These are phyloP conservation scores for Jacana jacana DNA, from an alignment of 2,113 vertebrate species.

Conservation along the genomic window DNA sequence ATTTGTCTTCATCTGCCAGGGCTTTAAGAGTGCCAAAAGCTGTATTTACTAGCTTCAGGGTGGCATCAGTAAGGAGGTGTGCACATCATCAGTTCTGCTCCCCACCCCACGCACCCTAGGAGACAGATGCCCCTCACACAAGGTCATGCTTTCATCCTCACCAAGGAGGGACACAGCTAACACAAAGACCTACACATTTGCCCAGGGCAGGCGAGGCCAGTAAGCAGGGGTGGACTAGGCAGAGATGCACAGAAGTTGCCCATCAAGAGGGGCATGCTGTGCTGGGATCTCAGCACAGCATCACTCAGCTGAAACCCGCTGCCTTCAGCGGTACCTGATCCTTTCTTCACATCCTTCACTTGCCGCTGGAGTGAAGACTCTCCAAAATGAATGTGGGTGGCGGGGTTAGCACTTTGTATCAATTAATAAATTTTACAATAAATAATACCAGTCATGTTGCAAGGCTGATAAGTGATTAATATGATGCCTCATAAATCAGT, in stretches of 20 bases:
- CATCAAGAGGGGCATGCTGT: background rate
- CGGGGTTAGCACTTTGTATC: background rate
- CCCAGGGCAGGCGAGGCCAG: background rate
- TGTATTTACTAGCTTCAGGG: background rate
- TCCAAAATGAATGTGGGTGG: accelerated
- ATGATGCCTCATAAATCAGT: background rate
- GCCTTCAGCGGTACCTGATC: no score
- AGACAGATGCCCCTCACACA: background rate
- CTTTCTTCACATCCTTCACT: background rate
- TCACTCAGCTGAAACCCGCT: background rate
- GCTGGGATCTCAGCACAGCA: background rate
- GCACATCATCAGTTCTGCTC: background rate
- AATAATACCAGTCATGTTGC: background rate
- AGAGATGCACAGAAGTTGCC: background rate
- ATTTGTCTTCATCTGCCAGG: background rate
- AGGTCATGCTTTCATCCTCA: accelerated
- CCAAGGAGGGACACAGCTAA: background rate
- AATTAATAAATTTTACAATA: background rate
- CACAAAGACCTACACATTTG: background rate
- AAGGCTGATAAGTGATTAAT: background rate
- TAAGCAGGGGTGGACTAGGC: background rate
- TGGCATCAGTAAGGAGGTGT: background rate
- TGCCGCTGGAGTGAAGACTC: accelerated
- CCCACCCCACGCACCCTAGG: accelerated
- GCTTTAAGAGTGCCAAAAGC: background rate